Evolutionary conservation across 2,888 invertebrate genomes (phyloP), one percentile per base, ranked within the genome.

Genomic region (Pilophorus perplexus): DNA sequence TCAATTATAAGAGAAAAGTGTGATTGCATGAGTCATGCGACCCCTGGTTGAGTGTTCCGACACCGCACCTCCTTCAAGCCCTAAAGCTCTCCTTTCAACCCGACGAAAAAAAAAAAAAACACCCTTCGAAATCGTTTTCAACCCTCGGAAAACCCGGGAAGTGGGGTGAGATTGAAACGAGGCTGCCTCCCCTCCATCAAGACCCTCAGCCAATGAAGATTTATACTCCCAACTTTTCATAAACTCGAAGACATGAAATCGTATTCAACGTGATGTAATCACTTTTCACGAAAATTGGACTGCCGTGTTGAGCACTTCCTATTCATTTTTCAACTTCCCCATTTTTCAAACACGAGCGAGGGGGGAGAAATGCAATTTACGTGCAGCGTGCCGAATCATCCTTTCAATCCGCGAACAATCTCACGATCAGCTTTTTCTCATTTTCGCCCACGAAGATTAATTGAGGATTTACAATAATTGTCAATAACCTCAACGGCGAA

Each of bases 131-230:
- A 46, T 14, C 12, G 23, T 10, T 23, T 10, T 14, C 46, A 46
- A 23, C 46, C 23, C n/a, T 44, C 16, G 23, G 44, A 44, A 23
- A n/a, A n/a, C 20, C 5, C 25, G n/a, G 27, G n/a, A 27, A 27
- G 50, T 8, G 10, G 3, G 52, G 18, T 10, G 18, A 52, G 52
- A 52, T 52, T 28, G 52, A 52, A 52, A 52, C 14, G 52, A 25
- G 27, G 27, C 18, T 28, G 27, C 33, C 28, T 28, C 52, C 16
- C 28, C n/a, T n/a, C n/a, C n/a, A n/a, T n/a, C n/a, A n/a, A n/a
- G n/a, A n/a, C n/a, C n/a, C n/a, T n/a, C n/a, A n/a, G n/a, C n/a
- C 52, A 52, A 52, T 52, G 52, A 52, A 52, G 52, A 52, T 52
- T 28, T 52, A 52, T 52, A 28, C 52, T 25, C 28, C 8, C 28